These are phyloP conservation scores for Fulica atra DNA, from an alignment of 2,113 vertebrate genomes.

Conservation along the genomic window DNA sequence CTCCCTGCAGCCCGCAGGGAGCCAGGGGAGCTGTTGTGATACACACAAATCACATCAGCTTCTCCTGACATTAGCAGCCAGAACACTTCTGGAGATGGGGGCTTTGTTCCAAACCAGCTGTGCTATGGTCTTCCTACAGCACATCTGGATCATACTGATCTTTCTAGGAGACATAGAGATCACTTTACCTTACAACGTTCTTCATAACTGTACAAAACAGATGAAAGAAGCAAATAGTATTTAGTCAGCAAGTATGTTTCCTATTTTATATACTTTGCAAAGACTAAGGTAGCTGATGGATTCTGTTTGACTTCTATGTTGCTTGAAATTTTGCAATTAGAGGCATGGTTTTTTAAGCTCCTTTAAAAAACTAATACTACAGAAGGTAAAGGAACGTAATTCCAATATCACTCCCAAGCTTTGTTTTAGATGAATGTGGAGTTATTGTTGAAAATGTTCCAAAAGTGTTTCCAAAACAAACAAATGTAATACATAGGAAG, in stretches of 20 bases:
- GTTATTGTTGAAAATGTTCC: not conserved
- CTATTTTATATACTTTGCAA: not conserved
- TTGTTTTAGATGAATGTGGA: not conserved
- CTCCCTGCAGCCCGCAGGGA: not conserved
- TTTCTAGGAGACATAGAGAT: not conserved
- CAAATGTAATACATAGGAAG: not conserved
- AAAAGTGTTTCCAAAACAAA: not conserved
- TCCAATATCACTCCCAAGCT: not conserved
- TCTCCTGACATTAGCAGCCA: not conserved
- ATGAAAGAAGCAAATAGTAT: not conserved
- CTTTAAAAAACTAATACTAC: not conserved
- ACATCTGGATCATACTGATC: not conserved
- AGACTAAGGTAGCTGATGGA: not conserved
- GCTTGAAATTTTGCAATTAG: not conserved
- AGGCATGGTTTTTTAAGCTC: not conserved
- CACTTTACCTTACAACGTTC: not conserved
- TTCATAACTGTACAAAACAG: not conserved
- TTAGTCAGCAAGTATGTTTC: not conserved
- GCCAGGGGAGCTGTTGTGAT: not conserved
- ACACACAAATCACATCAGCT: accelerated
- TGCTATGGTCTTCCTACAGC: not conserved
- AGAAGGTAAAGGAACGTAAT: not conserved
- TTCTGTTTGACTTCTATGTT: not conserved
- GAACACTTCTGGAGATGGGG: not conserved
- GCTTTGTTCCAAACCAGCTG: not conserved